Conservation (phyloP, 2,113 vertebrate genomes). For the Cnemophilus loriae region DNA sequence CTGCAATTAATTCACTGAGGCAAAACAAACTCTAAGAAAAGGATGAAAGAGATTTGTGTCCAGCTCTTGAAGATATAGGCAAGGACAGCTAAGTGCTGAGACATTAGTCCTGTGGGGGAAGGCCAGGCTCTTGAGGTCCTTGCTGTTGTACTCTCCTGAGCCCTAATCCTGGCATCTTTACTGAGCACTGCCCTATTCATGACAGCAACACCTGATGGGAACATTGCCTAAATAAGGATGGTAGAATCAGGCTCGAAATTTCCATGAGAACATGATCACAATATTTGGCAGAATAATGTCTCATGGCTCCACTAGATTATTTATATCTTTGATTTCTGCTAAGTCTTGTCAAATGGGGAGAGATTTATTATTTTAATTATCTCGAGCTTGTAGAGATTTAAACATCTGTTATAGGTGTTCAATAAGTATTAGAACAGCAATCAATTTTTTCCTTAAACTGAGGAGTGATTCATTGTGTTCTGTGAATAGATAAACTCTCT, state of each 20-base stretch:
- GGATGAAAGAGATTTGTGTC: background rate
- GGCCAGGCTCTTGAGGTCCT: background rate
- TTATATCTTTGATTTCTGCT: conserved; percentile 58
- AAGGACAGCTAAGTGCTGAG: background rate
- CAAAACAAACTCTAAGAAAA: background rate
- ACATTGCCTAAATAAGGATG: background rate
- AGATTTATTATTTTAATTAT: conserved; percentile 77
- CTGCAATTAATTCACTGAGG: background rate
- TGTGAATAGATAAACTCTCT: conserved; percentile 40
- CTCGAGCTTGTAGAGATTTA: conserved; percentile 66
- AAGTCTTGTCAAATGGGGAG: conserved; percentile 51
- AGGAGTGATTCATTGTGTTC: conserved; percentile 55
- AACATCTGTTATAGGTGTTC: conserved; percentile 72
- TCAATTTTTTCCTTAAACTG: conserved; percentile 65
- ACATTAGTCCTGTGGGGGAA: background rate
- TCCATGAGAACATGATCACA: background rate
- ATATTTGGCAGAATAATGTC: background rate
- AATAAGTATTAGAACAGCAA: conserved; percentile 72
- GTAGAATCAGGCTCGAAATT: background rate
- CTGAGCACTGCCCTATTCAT: background rate
- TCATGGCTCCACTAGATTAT: conserved; percentile 1
- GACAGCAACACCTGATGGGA: background rate
- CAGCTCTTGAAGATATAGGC: background rate
- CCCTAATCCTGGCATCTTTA: background rate
- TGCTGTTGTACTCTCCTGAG: background rate